Base-by-base conservation (phyloP, 2,797 vertebrate genomes). In the Lophius americanus region DNA sequence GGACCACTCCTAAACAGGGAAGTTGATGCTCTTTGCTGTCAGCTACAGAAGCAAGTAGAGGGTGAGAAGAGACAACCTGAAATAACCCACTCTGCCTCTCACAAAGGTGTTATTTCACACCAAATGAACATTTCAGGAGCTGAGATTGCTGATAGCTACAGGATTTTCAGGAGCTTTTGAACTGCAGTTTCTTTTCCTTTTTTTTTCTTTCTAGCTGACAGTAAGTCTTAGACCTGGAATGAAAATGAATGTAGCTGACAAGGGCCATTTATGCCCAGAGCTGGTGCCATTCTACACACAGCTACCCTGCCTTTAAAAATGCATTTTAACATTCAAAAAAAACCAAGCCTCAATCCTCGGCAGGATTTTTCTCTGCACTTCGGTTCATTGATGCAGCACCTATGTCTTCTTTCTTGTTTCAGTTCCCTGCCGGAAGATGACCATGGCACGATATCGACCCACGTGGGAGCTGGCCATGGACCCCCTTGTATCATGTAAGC, bases 381-480 rank as follows among this genome's bases (percentile, higher is more conserved):
- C 10, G 35, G 39, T 36, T 58, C n/a, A 69, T 57, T 79, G 48
- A 75, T 41, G 33, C 14, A 10, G n/a, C 51, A 7, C 7, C 12
- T 53, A 33, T 53, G 10, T n/a, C 36, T 32, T 5, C 33, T 23
- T n/a, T 6, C 32, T 38, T 6, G 36, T 74, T 48, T 47, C 59
- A 94, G 91, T 86, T 86, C 86, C 33, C 82, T 79, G 70, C 89
- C 71, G 64, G 81, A 95, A 94, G 86, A 99, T 99, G 97, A 98
- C 95, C 88, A 95, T 95, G n/a, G 96, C 96, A 75, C 94, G 96
- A 87, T 98, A 96, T 79, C 94, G 96, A 85, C 96, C 96, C 86
- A 97, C 95, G 37, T 98, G 97, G 97, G 97, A 99, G 91, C 93
- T 99, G 94, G 96, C 97, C 70, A 93, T 98, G 70, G 98, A 99